Conservation (phyloP, 2,888 invertebrate species). For the Bellardia pandia region DNA sequence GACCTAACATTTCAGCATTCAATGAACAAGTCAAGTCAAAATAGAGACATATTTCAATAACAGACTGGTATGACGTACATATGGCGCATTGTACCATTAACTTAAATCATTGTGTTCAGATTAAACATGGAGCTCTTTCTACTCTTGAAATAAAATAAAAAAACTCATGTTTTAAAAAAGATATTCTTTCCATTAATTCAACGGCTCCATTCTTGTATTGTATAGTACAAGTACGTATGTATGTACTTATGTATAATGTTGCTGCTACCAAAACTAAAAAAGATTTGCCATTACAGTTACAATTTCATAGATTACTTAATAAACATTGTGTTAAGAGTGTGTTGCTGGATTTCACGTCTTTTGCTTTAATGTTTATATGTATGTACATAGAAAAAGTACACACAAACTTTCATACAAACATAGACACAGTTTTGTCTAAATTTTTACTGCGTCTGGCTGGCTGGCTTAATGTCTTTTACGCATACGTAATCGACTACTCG, state of each 20-base stretch:
- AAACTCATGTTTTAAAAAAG: neutral
- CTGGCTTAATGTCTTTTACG: conserved; percentile 62
- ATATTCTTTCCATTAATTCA: neutral
- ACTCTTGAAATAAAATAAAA: conserved; percentile 31
- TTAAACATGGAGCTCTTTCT: neutral
- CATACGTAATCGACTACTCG: conserved; percentile 66
- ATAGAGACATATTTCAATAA: conserved; percentile 36
- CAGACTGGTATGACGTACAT: conserved; percentile 32
- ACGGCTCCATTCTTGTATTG: neutral
- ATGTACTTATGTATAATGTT: neutral
- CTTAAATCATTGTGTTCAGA: neutral
- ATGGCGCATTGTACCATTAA: conserved; percentile 22
- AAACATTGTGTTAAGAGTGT: conserved; percentile 33
- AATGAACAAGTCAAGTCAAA: conserved; percentile 40
- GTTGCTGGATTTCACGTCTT: conserved; percentile 44
- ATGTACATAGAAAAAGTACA: neutral
- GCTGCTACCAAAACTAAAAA: neutral
- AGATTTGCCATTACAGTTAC: conserved; percentile 55
- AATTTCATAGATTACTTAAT: conserved; percentile 59
- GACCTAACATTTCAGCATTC: conserved; percentile 68
- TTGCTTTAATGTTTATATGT: neutral
- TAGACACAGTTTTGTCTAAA: neutral
- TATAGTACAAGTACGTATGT: neutral
- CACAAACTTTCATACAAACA: neutral
- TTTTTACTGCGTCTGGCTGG: conserved; percentile 33